These are phyloP conservation scores for Deroplatys truncata DNA, from an alignment of 2,888 invertebrate species.

Conservation along the genomic window DNA sequence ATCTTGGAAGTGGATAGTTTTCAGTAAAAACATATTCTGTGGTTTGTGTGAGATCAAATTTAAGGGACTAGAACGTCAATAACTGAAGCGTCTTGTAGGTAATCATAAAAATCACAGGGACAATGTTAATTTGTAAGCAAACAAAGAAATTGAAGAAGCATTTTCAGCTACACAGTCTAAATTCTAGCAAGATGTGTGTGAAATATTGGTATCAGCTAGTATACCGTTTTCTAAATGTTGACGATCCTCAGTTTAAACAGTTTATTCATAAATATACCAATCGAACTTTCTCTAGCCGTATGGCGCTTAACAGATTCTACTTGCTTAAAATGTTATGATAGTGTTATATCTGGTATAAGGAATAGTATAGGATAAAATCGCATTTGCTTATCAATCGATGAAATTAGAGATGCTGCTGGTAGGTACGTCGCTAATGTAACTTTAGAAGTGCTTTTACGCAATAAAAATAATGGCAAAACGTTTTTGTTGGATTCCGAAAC, in stretches of 20 bases:
- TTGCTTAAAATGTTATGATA: too few relatives aligned
- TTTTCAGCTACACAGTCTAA: background rate
- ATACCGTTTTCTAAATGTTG: too few relatives aligned
- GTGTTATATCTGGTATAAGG: too few relatives aligned
- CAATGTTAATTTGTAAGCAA: background rate
- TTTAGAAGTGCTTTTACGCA: background rate
- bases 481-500: background rate
- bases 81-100: background rate
- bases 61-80: background rate
- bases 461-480: background rate
- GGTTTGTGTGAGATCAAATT: background rate
- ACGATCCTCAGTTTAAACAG: too few relatives aligned
- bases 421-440: background rate
- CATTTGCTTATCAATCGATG: too few relatives aligned
- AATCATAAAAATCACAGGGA: background rate
- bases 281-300: too few relatives aligned
- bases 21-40: background rate
- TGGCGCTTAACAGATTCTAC: too few relatives aligned
- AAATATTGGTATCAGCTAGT: too few relatives aligned
- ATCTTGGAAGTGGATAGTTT: too few relatives aligned
- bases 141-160: background rate
- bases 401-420: too few relatives aligned
- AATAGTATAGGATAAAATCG: too few relatives aligned
- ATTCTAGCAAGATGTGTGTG: background rate
- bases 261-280: too few relatives aligned